A percentile compares a stretch with the other conserved stretches of the same genome.
phyloP scores from a whole-genome alignment of 2,113 vertebrate genomes.

The Cyanoderma ruficeps region DNA sequence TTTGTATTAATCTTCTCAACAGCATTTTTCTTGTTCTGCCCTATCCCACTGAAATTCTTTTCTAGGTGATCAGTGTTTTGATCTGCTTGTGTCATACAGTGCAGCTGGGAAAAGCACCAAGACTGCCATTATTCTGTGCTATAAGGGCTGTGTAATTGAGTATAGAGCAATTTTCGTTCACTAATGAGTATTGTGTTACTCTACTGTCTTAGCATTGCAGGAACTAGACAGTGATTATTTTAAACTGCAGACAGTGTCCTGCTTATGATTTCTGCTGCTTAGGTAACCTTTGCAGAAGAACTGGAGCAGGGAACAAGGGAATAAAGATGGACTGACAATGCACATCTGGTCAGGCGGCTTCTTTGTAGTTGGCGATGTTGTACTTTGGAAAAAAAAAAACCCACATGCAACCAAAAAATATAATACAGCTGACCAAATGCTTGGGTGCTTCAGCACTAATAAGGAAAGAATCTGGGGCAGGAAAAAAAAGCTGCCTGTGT shows the following conservation, averaged over 20 bases:
- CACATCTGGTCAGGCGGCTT: not conserved
- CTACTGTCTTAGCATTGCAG: not conserved
- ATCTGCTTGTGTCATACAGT: not conserved
- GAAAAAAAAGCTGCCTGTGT: not conserved
- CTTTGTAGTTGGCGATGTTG: not conserved
- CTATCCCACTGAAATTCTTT: not conserved
- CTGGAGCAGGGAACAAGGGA: not conserved
- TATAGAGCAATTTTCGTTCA: not conserved
- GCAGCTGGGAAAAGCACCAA: not conserved
- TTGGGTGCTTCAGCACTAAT: not conserved
- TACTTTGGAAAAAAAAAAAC: not conserved
- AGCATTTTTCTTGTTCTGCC: not conserved
- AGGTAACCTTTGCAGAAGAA: constrained; percentile 1
- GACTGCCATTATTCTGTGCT: not conserved
- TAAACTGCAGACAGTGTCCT: not conserved
- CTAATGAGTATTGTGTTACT: not conserved
- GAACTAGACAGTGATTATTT: not conserved
- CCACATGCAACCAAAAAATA: not conserved
- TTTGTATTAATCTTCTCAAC: not conserved
- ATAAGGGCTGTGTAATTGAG: not conserved
- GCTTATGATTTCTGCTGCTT: not conserved
- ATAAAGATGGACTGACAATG: not conserved
- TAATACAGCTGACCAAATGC: not conserved
- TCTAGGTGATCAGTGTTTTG: not conserved
- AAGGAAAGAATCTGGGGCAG: not conserved